Percentiles rank a stretch among this genome's conserved stretches.
Evolutionary conservation across 92 coral and sea anemone genomes (phyloP).

Genomic region (Palythoa heliodiscus): DNA sequence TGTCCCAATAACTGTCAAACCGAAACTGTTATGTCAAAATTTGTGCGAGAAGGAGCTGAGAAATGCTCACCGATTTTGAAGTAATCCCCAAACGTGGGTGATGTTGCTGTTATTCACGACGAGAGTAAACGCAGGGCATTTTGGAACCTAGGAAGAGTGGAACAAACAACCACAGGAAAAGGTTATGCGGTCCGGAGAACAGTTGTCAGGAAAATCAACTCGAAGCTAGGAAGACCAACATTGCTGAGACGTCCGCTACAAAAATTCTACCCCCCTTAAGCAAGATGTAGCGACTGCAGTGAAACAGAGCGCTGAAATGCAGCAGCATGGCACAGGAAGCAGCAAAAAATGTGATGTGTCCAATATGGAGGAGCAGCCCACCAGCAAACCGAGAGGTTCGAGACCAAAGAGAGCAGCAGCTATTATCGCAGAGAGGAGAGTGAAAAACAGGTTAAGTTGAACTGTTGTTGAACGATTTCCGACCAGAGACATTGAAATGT

Average conservation of each 20-base stretch:
- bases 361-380: neutral
- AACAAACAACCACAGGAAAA: conserved; percentile 15
- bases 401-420: neutral
- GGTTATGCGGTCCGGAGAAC: conserved; percentile 34
- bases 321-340: conserved; percentile 1
- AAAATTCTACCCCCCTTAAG: neutral
- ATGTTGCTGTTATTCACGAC: neutral
- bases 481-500: no score
- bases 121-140: neutral
- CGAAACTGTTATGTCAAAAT: conserved; percentile 49
- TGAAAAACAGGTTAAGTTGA: neutral
- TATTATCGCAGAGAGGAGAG: neutral
- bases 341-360: neutral
- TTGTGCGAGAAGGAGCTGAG: conserved; percentile 25
- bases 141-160: conserved; percentile 12
- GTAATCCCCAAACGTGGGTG: no score
- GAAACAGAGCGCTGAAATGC: neutral
- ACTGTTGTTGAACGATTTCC: no score
- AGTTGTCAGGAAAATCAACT: neutral
- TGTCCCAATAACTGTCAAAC: conserved; percentile 51
- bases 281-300: neutral
- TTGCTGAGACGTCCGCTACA: conserved; percentile 1
- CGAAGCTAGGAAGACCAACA: neutral
- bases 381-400: neutral
- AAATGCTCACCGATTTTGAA: no score